phyloP scores from a whole-genome alignment of 2,888 invertebrate genomes.

The Steinernema hermaphroditum region DNA sequence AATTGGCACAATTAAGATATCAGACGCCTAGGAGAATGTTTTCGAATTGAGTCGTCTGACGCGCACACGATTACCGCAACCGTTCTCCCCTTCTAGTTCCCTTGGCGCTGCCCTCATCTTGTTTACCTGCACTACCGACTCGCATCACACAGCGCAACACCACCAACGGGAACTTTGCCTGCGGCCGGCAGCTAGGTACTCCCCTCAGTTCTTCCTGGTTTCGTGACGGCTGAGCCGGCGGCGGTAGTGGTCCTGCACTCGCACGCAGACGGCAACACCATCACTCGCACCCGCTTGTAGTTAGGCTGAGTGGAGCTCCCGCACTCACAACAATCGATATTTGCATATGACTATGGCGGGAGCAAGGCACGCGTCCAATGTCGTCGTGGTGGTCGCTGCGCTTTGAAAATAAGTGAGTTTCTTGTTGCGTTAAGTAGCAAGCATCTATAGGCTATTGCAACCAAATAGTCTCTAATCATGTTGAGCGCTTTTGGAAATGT shows the following conservation, averaged over 20 bases:
- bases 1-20: neutral
- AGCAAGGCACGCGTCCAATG: conserved; percentile 6
- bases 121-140: neutral
- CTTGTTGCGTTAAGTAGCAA: conserved; percentile 25
- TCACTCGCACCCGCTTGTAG: conserved; percentile 22
- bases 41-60: neutral
- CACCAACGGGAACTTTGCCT: neutral
- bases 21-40: neutral
- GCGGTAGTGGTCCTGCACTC: neutral
- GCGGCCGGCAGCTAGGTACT: too few species aligned
- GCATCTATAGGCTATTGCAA: too few species aligned
- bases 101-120: neutral
- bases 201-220: too few species aligned
- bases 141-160: conserved; percentile 14
- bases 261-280: conserved; percentile 1
- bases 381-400: neutral
- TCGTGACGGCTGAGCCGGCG: too few species aligned
- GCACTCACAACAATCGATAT: conserved; percentile 30
- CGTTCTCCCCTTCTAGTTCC: too few species aligned
- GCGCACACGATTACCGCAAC: conserved; percentile 25
- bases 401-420: conserved; percentile 28
- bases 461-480: too few species aligned
- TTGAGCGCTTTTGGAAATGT: too few species aligned
- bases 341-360: conserved; percentile 23
- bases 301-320: conserved; percentile 22